Percentiles rank a stretch among this genome's conserved stretches.
phyloP scores from a whole-genome alignment of 2,113 vertebrate genomes.

The Archocentrus centrarchus region DNA sequence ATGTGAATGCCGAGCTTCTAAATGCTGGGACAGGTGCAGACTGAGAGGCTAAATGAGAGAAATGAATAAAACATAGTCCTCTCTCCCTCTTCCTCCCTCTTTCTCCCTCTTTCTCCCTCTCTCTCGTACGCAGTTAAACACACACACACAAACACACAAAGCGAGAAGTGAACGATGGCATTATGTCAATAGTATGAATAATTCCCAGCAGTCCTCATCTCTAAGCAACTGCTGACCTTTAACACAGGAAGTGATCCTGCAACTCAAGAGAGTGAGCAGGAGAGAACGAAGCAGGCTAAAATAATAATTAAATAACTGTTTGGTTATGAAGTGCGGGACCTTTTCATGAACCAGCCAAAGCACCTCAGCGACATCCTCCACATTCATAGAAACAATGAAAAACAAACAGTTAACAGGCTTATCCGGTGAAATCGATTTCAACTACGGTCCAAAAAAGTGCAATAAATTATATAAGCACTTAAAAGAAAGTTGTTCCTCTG shows the following conservation, averaged over 20 bases:
- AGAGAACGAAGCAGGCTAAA: not conserved
- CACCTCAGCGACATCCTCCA: not conserved
- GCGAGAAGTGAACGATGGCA: slow-evolving; percentile 88
- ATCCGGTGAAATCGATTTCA: not conserved
- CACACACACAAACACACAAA: slow-evolving; percentile 27
- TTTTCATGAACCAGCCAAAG: not conserved
- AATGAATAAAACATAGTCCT: slow-evolving; percentile 99
- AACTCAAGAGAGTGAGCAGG: slow-evolving; percentile 42
- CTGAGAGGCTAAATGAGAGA: slow-evolving; percentile 96
- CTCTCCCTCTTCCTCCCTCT: too few species aligned
- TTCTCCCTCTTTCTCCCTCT: slow-evolving; percentile 45
- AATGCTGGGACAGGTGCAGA: slow-evolving; percentile 97
- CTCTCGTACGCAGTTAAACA: slow-evolving; percentile 20
- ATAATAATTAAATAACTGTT: not conserved
- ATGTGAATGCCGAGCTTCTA: slow-evolving; percentile 95
- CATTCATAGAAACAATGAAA: not conserved
- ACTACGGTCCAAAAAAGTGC: not conserved
- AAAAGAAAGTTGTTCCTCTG: too few species aligned
- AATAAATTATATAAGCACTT: not conserved
- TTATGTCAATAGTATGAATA: slow-evolving; percentile 99
- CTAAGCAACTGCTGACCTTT: slow-evolving; percentile 93
- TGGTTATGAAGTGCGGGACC: not conserved
- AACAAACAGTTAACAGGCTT: not conserved
- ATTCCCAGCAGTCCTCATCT: slow-evolving; percentile 90
- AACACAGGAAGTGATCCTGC: slow-evolving; percentile 79